Percentiles rank a stretch among this genome's conserved stretches.
Evolutionary conservation across 2,888 invertebrate species (phyloP).

Genomic region (Nomada lathburiana): DNA sequence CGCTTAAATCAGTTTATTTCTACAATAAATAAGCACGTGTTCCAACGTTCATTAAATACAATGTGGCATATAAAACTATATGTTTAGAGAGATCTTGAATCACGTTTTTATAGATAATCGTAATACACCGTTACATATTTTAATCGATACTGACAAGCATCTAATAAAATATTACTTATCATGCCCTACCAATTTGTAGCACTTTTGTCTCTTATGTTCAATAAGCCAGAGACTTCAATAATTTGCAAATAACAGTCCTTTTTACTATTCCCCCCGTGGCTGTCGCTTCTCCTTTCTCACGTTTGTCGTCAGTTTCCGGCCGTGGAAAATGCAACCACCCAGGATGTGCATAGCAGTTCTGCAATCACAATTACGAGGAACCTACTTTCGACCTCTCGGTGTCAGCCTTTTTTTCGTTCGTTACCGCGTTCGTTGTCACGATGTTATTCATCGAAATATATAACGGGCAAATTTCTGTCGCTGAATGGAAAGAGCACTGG

Average conservation of each 20-base stretch:
- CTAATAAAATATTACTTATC: no score
- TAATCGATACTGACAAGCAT: no score
- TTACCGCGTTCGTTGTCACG: constrained; percentile 28
- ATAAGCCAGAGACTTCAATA: constrained; percentile 3
- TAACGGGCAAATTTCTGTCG: constrained; percentile 40
- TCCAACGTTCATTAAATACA: no score
- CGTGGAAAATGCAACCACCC: constrained; percentile 41
- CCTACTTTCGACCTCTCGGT: constrained; percentile 50
- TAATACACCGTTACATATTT: no score
- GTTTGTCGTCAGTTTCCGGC: constrained; percentile 45
- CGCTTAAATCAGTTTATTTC: no score
- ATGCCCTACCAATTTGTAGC: no score
- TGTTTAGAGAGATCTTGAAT: no score
- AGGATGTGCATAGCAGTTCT: constrained; percentile 50
- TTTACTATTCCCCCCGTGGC: neutral
- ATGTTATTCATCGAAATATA: constrained; percentile 49
- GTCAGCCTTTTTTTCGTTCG: constrained; percentile 52
- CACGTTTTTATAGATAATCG: no score
- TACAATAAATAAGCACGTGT: no score
- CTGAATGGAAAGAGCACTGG: constrained; percentile 7
- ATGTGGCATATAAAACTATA: no score
- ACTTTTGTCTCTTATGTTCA: neutral
- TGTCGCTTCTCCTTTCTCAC: constrained; percentile 12
- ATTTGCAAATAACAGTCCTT: constrained; percentile 10
- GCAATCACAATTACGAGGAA: constrained; percentile 51